phyloP scores from a whole-genome alignment of 1,140 invertebrate genomes.

The Achatina immaculata region DNA sequence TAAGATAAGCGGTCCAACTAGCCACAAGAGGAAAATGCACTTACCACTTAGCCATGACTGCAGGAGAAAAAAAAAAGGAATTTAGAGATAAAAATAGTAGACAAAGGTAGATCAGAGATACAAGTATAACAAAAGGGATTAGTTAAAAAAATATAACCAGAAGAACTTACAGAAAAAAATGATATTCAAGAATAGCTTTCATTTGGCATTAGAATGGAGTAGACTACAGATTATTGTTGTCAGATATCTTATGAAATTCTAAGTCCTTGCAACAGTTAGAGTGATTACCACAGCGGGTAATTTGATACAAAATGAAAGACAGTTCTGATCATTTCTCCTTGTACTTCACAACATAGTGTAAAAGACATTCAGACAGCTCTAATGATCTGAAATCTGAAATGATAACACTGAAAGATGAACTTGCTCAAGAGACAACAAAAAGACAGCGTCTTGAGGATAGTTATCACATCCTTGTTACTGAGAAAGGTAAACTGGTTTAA shows the following conservation, averaged over 20 bases:
- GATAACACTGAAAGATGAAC: slow-evolving; percentile 47
- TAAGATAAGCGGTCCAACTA: no score
- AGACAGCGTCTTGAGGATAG: slow-evolving; percentile 38
- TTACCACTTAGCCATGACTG: neutral
- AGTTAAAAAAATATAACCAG: no score
- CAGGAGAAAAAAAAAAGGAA: neutral
- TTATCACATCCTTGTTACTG: slow-evolving; percentile 26
- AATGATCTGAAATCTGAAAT: slow-evolving; percentile 43
- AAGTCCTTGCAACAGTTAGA: no score
- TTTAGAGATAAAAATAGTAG: neutral
- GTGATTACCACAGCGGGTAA: no score
- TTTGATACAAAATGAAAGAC: no score
- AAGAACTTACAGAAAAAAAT: no score
- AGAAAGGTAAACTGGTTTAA: slow-evolving; percentile 31
- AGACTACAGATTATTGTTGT: no score
- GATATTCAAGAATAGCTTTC: no score
- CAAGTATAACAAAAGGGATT: no score
- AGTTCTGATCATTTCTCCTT: neutral
- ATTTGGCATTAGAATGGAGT: no score
- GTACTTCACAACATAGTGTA: slow-evolving; percentile 29
- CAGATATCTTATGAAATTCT: no score
- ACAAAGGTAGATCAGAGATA: no score
- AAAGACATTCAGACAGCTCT: slow-evolving; percentile 39
- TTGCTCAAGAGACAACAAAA: slow-evolving; percentile 44
- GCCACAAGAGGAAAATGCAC: neutral